phyloP scores from a whole-genome alignment of 2,113 vertebrate species.

The Stegostoma tigrinum region DNA sequence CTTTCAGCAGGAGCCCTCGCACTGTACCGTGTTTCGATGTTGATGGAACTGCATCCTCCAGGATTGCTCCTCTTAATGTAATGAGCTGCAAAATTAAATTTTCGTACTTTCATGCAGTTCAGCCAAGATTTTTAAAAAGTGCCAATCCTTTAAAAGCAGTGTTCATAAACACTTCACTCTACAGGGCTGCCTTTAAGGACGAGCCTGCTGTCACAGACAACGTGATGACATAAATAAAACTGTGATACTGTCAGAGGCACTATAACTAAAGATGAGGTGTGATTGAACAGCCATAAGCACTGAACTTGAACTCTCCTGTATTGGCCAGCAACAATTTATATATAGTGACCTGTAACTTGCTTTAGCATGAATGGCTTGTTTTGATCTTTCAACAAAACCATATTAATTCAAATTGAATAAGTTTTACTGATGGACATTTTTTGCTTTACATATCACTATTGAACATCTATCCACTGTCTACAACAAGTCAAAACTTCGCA shows the following conservation, averaged over 20 bases:
- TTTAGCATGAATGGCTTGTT: not conserved
- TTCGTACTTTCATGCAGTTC: not conserved
- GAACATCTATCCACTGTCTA: not conserved
- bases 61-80: slow-evolving; percentile 77
- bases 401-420: not conserved
- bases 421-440: not conserved
- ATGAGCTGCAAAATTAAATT: slow-evolving; percentile 58
- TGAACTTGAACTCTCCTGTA: not conserved
- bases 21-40: slow-evolving; percentile 69
- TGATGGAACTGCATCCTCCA: slow-evolving; percentile 75
- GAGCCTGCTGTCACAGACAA: not conserved
- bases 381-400: not conserved
- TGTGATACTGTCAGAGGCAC: not conserved
- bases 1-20: slow-evolving; percentile 74
- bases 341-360: not conserved
- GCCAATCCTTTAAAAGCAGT: not conserved
- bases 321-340: not conserved
- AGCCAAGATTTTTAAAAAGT: not conserved
- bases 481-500: not conserved
- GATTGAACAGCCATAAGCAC: not conserved
- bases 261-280: not conserved
- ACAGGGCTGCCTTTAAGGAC: not conserved
- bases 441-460: not conserved
- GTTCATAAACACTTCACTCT: not conserved
- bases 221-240: not conserved